Conservation (phyloP, 1,140 invertebrate genomes). For the Telenomus remus region DNA sequence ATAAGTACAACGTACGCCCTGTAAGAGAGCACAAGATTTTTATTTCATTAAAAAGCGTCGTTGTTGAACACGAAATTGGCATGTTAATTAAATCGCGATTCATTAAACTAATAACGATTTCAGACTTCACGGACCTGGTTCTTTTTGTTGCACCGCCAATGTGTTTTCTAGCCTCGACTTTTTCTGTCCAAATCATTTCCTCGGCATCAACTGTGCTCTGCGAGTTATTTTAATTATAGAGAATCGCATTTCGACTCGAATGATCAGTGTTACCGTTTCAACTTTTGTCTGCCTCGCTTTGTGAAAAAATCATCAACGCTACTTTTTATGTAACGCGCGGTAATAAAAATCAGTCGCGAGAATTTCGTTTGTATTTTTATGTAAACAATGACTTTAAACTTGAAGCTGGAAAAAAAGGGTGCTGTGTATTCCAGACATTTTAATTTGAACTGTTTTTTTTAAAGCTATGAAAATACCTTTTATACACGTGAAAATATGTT, state of each 20-base stretch:
- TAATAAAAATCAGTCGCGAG: too few species aligned
- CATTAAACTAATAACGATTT: slow-evolving; percentile 10
- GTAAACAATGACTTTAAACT: too few species aligned
- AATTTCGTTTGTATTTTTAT: too few species aligned
- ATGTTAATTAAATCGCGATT: slow-evolving; percentile 16
- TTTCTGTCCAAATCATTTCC: slow-evolving; percentile 2
- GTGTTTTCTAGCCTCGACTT: not conserved
- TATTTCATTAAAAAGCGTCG: not conserved
- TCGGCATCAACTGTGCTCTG: not conserved
- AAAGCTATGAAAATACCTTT: too few species aligned
- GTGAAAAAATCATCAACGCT: too few species aligned
- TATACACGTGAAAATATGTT: too few species aligned
- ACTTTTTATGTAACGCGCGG: too few species aligned
- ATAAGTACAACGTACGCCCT: not conserved
- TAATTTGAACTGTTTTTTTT: too few species aligned
- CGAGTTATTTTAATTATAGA: slow-evolving; percentile 2
- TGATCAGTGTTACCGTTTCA: not conserved
- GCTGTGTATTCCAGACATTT: too few species aligned
- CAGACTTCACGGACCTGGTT: slow-evolving; percentile 2
- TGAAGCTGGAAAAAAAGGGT: too few species aligned
- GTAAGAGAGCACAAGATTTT: not conserved
- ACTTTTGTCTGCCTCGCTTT: too few species aligned
- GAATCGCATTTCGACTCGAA: not conserved
- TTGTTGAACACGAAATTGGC: not conserved
- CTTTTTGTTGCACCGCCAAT: slow-evolving; percentile 4